phyloP scores from a whole-genome alignment of 2,797 vertebrate species.

The Gouania willdenowi region DNA sequence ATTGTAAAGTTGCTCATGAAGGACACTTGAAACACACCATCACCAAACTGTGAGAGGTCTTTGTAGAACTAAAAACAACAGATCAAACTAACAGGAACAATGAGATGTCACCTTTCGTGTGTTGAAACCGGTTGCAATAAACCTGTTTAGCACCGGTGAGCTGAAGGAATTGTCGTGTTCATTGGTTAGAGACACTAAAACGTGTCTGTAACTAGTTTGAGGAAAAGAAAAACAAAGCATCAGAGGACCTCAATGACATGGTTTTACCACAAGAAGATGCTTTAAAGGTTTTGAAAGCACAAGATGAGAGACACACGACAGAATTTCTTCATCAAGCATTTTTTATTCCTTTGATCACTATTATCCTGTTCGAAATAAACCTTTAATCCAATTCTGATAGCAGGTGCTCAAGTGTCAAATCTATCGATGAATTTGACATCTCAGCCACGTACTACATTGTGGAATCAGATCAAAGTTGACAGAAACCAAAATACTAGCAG shows the following conservation, averaged over 20 bases:
- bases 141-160: conserved; percentile 35
- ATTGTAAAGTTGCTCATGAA: not conserved
- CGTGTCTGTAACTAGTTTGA: conserved; percentile 15
- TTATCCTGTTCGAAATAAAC: conserved; percentile 55
- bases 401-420: conserved; percentile 63
- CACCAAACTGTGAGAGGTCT: conserved; percentile 22
- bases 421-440: too few species aligned
- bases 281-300: conserved; percentile 16
- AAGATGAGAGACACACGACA: conserved; percentile 12
- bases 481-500: too few species aligned
- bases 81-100: conserved; percentile 43
- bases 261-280: not conserved
- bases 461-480: too few species aligned
- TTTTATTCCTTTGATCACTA: conserved; percentile 23
- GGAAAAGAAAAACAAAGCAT: conserved; percentile 29
- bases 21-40: conserved; percentile 7
- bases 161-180: conserved; percentile 26
- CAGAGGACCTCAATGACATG: conserved; percentile 13
- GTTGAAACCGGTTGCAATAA: conserved; percentile 41
- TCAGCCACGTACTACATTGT: too few species aligned
- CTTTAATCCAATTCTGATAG: conserved; percentile 68
- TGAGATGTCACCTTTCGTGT: conserved; percentile 38
- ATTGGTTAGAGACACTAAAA: conserved; percentile 23
- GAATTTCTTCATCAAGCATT: conserved; percentile 27
- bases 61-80: conserved; percentile 8